Base-by-base conservation (phyloP, 2,797 vertebrate genomes). In the Peromyscus nudipes region DNA sequence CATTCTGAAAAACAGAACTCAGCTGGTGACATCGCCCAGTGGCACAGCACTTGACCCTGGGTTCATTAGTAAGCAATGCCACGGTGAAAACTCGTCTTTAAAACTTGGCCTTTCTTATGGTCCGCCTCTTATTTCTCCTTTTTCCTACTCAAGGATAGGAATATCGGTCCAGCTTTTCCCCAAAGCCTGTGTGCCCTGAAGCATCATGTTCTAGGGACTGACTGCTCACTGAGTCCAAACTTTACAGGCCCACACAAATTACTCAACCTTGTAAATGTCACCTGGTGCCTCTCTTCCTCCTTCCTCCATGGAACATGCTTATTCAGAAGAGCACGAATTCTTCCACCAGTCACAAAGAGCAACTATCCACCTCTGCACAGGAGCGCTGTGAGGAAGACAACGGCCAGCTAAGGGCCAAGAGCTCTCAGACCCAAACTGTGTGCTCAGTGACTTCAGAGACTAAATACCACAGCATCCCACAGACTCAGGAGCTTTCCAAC, bases 401-500 rank as follows among this genome's bases (percentile, higher is more conserved):
- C 60, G 92, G 79, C 6, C 92, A 64, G 4, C 60, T 11, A 97
- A 97, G 87, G 49, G 57, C 91, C 96, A 99, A 99, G 95, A 98
- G 96, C 95, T 99, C 99, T 0, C 98, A 99, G 91, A 97, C 97
- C 5, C 99, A 99, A 98, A 98, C 99, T 98, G 98, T 98, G 89
- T 97, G 31, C 98, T 99, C 0, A 98, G 98, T 49, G 99, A 21
- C 99, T 99, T 95, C 99, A 98, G 83, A 97, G 92, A 46, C 99
- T 99, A 97, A 98, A 49, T 99, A 99, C 94, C 99, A 99, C 91
- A 99, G 99, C 4, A 99, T 99, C 0, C 98, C 98, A 7, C 99
- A 99, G 97, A 99, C 99, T 98, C 99, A 99, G 93, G 98, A 99
- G 43, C 87, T 99, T 91, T 99, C 99, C 10, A 98, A 98, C 1